Conservation (phyloP, 1,140 invertebrate species). For the Cotesia chilonis region DNA sequence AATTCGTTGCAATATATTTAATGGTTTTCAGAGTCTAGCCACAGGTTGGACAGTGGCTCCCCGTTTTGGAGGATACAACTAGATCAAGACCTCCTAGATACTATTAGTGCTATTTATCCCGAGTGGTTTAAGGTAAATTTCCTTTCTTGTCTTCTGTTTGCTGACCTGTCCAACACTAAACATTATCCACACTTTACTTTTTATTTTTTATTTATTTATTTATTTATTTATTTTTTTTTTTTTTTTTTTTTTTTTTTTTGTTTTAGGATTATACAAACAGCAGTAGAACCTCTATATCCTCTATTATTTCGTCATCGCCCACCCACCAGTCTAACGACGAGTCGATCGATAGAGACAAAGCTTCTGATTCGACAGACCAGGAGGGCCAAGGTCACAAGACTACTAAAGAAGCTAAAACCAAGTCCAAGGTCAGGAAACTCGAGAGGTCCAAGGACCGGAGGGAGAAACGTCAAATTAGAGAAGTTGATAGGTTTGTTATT, state of each 20-base stretch:
- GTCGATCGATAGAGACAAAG: constrained; percentile 34
- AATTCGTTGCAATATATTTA: constrained; percentile 38
- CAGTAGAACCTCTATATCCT: constrained; percentile 56
- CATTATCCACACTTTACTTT: neutral
- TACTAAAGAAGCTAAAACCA: constrained; percentile 51
- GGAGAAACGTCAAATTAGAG: constrained; percentile 55
- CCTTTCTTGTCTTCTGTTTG: constrained; percentile 19
- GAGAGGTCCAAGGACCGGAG: constrained; percentile 54
- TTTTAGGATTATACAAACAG: constrained; percentile 57
- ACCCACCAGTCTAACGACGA: constrained; percentile 46
- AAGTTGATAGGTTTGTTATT: constrained; percentile 51
- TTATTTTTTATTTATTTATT: too few relatives aligned
- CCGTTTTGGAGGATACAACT: constrained; percentile 89
- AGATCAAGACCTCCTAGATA: constrained; percentile 89
- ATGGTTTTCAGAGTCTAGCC: constrained; percentile 77
- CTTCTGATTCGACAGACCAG: constrained; percentile 49
- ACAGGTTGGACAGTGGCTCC: constrained; percentile 78
- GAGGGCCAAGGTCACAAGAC: constrained; percentile 49
- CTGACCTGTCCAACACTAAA: neutral
- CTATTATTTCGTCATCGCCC: constrained; percentile 45
- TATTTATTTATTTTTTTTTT: too few relatives aligned
- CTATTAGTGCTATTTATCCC: constrained; percentile 87
- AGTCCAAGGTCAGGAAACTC: constrained; percentile 55
- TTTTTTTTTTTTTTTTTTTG: neutral
- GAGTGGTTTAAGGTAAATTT: constrained; percentile 82